Evolutionary conservation across 2,113 vertebrate genomes (phyloP).

Genomic region (Cromileptes altivelis): DNA sequence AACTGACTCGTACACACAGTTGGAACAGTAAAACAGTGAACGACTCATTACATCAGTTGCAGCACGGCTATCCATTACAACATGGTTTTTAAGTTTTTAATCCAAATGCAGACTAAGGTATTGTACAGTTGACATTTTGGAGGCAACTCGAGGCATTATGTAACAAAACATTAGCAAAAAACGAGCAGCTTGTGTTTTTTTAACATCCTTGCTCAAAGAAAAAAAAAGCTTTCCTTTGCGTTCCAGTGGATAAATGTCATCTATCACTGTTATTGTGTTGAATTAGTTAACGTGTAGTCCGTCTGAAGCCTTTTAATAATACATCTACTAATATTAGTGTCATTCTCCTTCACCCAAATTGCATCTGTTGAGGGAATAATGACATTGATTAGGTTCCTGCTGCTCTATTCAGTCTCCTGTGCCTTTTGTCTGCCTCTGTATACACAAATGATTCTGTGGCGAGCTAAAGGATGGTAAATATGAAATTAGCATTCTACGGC

Average conservation of each 20-base stretch:
- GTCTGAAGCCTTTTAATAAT: background rate
- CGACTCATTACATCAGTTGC: background rate
- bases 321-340: constrained; percentile 18
- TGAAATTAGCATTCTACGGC: constrained; percentile 37
- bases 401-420: constrained; percentile 16
- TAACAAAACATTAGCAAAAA: background rate
- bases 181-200: background rate
- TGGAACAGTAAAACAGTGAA: background rate
- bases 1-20: background rate
- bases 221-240: background rate
- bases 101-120: background rate
- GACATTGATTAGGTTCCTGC: constrained; percentile 17
- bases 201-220: background rate
- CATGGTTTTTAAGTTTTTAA: background rate
- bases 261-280: background rate
- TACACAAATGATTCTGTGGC: background rate
- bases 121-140: background rate
- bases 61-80: background rate
- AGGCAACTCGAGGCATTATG: background rate
- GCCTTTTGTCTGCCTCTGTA: constrained; percentile 2
- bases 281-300: background rate
- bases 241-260: constrained; percentile 22
- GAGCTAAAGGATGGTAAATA: constrained; percentile 38
- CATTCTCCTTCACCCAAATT: constrained; percentile 11
- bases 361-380: constrained; percentile 4